These are phyloP conservation scores for Tetranychus piercei DNA, from an alignment of 2,888 invertebrate genomes.

Conservation along the genomic window DNA sequence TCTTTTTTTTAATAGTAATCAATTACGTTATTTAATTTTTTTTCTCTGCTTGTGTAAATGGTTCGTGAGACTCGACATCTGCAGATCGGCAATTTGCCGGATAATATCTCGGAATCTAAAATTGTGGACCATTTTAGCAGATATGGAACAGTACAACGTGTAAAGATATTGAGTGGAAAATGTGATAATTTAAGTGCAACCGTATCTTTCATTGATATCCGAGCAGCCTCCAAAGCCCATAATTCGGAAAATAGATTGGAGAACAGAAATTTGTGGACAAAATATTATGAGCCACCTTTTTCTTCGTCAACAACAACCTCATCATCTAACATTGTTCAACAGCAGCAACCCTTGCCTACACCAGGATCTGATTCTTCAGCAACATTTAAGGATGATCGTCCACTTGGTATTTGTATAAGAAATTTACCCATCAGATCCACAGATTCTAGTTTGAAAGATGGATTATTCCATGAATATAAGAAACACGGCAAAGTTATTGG, in stretches of 20 bases:
- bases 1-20: background rate
- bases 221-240: slow-evolving; percentile 82
- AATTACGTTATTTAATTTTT: background rate
- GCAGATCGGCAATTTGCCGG: slow-evolving; percentile 99
- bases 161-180: slow-evolving; percentile 51
- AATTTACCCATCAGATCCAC: slow-evolving; percentile 67
- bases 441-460: slow-evolving; percentile 88
- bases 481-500: slow-evolving; percentile 93
- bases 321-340: background rate
- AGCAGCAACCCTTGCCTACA: background rate
- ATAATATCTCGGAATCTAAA: slow-evolving; percentile 91
- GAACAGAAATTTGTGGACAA: slow-evolving; percentile 65
- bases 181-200: slow-evolving; percentile 49
- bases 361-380: slow-evolving; percentile 20
- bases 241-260: slow-evolving; percentile 72
- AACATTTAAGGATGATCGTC: slow-evolving; percentile 31
- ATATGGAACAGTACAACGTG: slow-evolving; percentile 94
- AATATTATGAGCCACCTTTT: slow-evolving; percentile 65
- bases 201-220: slow-evolving; percentile 90
- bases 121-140: slow-evolving; percentile 95
- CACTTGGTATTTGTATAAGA: slow-evolving; percentile 71
- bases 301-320: slow-evolving; percentile 28
- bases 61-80: slow-evolving; percentile 99
- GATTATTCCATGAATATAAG: slow-evolving; percentile 94
- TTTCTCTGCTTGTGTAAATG: slow-evolving; percentile 47